Base-by-base conservation (phyloP, 2,888 invertebrate species). In the Amphipoea lucens region DNA sequence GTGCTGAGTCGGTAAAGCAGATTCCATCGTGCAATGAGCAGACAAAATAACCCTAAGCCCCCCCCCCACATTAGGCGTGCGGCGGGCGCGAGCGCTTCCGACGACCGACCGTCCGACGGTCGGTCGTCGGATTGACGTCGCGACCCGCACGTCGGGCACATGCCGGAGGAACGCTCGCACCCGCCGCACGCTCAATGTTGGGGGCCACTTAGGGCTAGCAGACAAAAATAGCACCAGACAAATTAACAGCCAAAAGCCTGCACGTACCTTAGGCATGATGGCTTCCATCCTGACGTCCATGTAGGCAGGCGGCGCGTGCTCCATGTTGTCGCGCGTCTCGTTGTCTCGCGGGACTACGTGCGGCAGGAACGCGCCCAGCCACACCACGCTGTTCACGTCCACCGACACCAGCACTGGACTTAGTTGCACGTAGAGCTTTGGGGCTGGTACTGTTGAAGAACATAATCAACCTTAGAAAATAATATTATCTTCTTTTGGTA, bases 331-430 rank as follows among this genome's bases (percentile, higher is more conserved):
- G 11, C 17, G 60, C 11, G 71, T 62, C 0, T 71, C 71, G n/a
- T 0, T 6, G 62, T 71, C 96, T 57, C 97, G 97, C 72, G 98
- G 97, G 57, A 98, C 98, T 92, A 99, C 97, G 97, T 99, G 99
- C 76, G 99, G 97, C 57, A 98, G 97, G 95, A 99, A 99, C 57
- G 99, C 98, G 92, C 99, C 99, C 77, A 99, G 97, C 99, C 99
- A 99, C 79, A 99, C 96, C 84, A 99, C 97, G 77, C 99, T 99
- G 83, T 98, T 97, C 77, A 98, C 97, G 95, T 99, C 99, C 92
- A 99, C 98, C 71, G 98, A 98, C 67, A 99, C 96, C 90, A 98
- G 98, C 74, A 99, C 97, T 0, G 99, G 99, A 95, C 99, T 99
- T 51, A 99, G 94, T 92, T 99, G 98, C 23, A 98, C 98, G 95